Percentiles rank a stretch among this genome's conserved stretches.
Evolutionary conservation across 2,888 invertebrate genomes (phyloP).

Genomic region (Holacanthella duospinosa): DNA sequence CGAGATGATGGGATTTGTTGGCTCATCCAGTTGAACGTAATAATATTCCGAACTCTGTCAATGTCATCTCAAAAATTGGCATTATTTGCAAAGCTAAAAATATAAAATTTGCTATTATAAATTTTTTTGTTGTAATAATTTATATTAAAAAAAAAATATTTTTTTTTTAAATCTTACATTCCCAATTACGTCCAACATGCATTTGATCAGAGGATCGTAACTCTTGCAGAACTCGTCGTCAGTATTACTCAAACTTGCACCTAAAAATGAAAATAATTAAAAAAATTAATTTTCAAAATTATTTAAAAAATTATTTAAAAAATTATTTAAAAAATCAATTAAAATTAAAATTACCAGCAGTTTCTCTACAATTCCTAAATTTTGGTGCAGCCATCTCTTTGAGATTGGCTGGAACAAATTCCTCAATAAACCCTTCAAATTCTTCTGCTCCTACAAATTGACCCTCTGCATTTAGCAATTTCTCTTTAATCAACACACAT

Average conservation of each 20-base stretch:
- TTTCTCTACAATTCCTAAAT: neutral
- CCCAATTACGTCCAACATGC: slow-evolving; percentile 11
- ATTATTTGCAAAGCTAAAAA: too few relatives aligned
- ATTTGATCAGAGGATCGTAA: slow-evolving; percentile 27
- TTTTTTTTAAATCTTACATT: too few relatives aligned
- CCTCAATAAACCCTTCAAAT: neutral
- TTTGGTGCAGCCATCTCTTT: neutral
- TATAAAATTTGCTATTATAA: too few relatives aligned
- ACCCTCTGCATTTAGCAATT: neutral
- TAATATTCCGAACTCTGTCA: too few relatives aligned
- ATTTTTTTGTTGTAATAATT: too few relatives aligned
- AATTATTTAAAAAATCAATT: neutral
- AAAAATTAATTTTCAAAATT: neutral
- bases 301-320: neutral
- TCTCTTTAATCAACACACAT: neutral
- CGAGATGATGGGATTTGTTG: too few relatives aligned
- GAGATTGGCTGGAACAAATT: neutral
- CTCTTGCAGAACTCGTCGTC: slow-evolving; percentile 22
- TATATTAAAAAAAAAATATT: too few relatives aligned
- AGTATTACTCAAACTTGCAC: slow-evolving; percentile 5
- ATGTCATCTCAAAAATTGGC: too few relatives aligned
- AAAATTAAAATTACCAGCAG: neutral
- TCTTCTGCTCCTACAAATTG: neutral
- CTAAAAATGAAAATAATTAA: neutral
- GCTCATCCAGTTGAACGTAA: too few relatives aligned